These are phyloP conservation scores for Agrotis exclamationis DNA, from an alignment of 2,888 invertebrate species.

Conservation along the genomic window DNA sequence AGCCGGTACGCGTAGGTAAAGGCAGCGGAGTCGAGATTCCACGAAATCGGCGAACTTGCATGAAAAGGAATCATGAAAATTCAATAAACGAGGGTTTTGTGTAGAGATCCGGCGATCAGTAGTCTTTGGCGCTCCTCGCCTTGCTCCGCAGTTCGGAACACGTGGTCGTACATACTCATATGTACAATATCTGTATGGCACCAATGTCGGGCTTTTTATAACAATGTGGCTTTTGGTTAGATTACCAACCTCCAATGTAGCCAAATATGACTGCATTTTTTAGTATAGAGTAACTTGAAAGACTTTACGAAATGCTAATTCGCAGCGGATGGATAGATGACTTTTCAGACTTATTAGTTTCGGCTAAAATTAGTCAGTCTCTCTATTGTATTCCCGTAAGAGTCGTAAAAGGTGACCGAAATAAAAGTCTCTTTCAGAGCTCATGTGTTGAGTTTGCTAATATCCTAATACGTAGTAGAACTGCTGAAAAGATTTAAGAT, in stretches of 20 bases:
- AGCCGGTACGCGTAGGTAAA: conserved; percentile 11
- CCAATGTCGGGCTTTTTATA: conserved; percentile 13
- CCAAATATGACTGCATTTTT: neutral
- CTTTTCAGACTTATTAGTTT: neutral
- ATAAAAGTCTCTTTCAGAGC: neutral
- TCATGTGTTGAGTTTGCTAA: neutral
- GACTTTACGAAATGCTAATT: too few species aligned
- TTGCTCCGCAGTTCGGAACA: conserved; percentile 34
- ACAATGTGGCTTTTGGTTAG: conserved; percentile 11
- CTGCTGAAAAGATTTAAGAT: conserved; percentile 17
- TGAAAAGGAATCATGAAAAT: conserved; percentile 61
- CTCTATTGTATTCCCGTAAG: too few species aligned
- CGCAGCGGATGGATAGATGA: neutral
- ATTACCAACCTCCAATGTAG: neutral
- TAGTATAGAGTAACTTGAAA: neutral
- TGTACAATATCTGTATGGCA: conserved; percentile 4
- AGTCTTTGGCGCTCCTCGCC: conserved; percentile 44
- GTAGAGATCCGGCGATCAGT: conserved; percentile 62
- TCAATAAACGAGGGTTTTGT: conserved; percentile 63
- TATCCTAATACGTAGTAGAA: neutral
- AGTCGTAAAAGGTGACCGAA: neutral
- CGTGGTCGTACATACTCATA: conserved; percentile 27
- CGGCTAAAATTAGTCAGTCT: neutral
- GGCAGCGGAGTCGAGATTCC: conserved; percentile 39
- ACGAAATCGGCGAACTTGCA: conserved; percentile 57